Percentiles rank a stretch among this genome's conserved stretches.
phyloP scores from a whole-genome alignment of 2,113 vertebrate species.

The Mungos mungo region DNA sequence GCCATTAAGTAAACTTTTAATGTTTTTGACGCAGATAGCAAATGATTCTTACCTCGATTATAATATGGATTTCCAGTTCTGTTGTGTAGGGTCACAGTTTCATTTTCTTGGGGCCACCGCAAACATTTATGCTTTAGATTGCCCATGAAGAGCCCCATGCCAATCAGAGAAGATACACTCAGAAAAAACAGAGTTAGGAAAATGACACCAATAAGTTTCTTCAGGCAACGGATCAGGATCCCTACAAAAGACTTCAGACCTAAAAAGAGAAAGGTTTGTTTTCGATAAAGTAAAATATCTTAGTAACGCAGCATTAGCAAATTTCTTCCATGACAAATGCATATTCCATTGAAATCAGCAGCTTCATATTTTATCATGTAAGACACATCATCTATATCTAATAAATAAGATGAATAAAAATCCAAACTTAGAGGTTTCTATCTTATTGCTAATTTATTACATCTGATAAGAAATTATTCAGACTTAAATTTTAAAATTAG shows the following conservation, averaged over 20 bases:
- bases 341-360: neutral
- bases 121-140: constrained; percentile 90
- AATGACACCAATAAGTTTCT: constrained; percentile 90
- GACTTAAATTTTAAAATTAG: neutral
- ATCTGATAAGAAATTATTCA: neutral
- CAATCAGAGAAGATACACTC: constrained; percentile 91
- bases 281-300: neutral
- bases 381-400: neutral
- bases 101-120: constrained; percentile 60
- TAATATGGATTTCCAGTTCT: constrained; percentile 50
- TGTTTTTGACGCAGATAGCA: neutral
- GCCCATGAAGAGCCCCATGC: constrained; percentile 92
- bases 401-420: neutral
- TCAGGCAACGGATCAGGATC: constrained; percentile 89
- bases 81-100: constrained; percentile 68
- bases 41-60: constrained; percentile 49
- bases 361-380: neutral
- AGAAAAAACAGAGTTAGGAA: constrained; percentile 91
- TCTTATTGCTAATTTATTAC: neutral
- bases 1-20: neutral
- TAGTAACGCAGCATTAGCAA: neutral
- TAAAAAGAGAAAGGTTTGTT: constrained; percentile 66
- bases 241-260: constrained; percentile 89
- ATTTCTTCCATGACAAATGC: neutral
- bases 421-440: neutral